Base-by-base conservation (phyloP, 1,140 invertebrate species). In the Drosophila pectinifera region DNA sequence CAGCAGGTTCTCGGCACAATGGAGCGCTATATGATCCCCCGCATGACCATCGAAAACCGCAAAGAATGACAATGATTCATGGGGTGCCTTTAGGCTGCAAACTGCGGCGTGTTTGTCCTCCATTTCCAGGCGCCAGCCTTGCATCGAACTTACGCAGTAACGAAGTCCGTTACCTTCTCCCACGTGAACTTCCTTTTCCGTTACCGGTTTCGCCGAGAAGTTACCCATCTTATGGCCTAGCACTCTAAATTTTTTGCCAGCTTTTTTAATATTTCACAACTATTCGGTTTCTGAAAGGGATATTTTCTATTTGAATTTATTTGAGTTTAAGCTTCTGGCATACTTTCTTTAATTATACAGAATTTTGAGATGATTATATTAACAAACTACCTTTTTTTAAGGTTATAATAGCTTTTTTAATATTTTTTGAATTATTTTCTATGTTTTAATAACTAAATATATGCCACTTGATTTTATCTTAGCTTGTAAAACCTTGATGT, bases 21-120 rank as follows among this genome's bases (percentile, higher is more conserved):
- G n/a, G 10, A 10, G 1, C 2, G 67, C 28, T 39, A 69, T 31
- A 4, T 14, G 34, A 26, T 34, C 34, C 4, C 67, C 51, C 0
- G 34, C 67, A 39, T 70, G 67, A 4, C 67, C 67, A 10, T 70
- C 67, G 11, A 57, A 70, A 1, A 70, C 48, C 4, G n/a, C 67
- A 10, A 70, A 70, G 20, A 46, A 70, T 5, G 67, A 70, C 41
- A 67, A 39, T 0, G 14, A 3, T 4, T 34, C 13, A 10, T 26
- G 8, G 4, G 49, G 64, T 3, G 39, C 1, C 6, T 10, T 28
- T 0, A 70, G n/a, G 1, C n/a, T 4, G 18, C 49, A 57, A 13
- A 16, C 26, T 4, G 67, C 65, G 1, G 26, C 10, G 34, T 70
- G 64, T 22, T 10, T 6, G 7, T 70, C 67, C 26, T 70, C 67